Evolutionary conservation across 2,113 vertebrate genomes (phyloP), one percentile per base, ranked within the genome.

Genomic region (Psittacula cyanocephala): DNA sequence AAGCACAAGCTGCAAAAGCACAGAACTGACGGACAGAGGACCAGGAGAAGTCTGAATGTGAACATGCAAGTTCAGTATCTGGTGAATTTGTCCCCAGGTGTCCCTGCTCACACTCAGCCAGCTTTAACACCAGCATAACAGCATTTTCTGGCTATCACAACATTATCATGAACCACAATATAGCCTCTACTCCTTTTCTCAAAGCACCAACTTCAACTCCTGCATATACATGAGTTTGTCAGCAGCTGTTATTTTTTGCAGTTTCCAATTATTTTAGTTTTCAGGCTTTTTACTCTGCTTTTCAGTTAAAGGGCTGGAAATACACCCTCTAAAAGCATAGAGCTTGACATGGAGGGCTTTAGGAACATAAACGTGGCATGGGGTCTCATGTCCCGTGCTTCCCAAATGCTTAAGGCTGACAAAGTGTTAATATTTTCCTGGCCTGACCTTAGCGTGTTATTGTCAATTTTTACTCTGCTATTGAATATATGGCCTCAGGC

Each of bases 331-430:
- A n/a, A 31, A 37, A 22, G 74, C 65, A 67, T 27, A 19, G 11
- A 50, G 68, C 25, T 55, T 7, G 0, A 6, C 47, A 4, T 1
- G 3, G 31, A 46, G 35, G 35, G 8, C 13, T 78, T 69, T 12
- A 17, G 55, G 81, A 25, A 17, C 10, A 43, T 4, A 13, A 22
- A 9, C 24, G 1, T 2, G 2, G 7, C 1, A 12, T 39, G 23
- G 19, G 37, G 6, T 13, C 84, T 13, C 5, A 4, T 2, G 7
- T 23, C 72, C 53, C 2, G 0, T 3, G 5, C 17, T 74, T 17
- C 60, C 57, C 29, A 8, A 44, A 41, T 18, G 22, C 86, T 44
- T 2, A 6, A 23, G 41, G 33, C 72, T 81, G 44, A 15, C 55
- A 24, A 46, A 74, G 29, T 1, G 28, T 87, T 62, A n/a, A 44